Evolutionary conservation across 2,797 vertebrate genomes (phyloP).

Genomic region (Bovichtus variegatus): DNA sequence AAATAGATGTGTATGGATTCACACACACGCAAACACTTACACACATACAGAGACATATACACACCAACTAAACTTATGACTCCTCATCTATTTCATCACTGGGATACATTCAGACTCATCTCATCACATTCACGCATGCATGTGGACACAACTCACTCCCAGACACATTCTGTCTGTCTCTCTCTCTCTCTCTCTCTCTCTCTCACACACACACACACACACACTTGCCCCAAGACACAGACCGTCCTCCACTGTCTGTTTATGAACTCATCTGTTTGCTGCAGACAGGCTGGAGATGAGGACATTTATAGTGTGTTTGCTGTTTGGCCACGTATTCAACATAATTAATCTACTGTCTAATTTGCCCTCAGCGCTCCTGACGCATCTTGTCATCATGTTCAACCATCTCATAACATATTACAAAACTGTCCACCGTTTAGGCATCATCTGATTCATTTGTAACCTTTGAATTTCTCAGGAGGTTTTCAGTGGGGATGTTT

Average conservation of each 20-base stretch:
- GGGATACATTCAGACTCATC: slow-evolving; percentile 16
- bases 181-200: not conserved
- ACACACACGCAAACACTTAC: not conserved
- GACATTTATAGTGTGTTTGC: slow-evolving; percentile 67
- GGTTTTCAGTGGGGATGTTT: not conserved
- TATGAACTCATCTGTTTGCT: slow-evolving; percentile 78
- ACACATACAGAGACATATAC: slow-evolving; percentile 1
- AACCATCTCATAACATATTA: slow-evolving; percentile 49
- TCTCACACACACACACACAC: not conserved
- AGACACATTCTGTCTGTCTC: slow-evolving; percentile 2
- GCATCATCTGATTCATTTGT: slow-evolving; percentile 47
- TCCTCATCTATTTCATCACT: slow-evolving; percentile 41
- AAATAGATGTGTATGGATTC: not conserved
- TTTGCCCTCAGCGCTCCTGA: slow-evolving; percentile 58
- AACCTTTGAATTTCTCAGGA: slow-evolving; percentile 31
- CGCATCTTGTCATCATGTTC: slow-evolving; percentile 61
- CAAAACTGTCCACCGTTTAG: slow-evolving; percentile 39
- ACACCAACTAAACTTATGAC: slow-evolving; percentile 2
- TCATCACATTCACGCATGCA: slow-evolving; percentile 14
- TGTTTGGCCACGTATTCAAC: slow-evolving; percentile 47
- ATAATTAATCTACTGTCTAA: slow-evolving; percentile 76
- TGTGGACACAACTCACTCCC: slow-evolving; percentile 31
- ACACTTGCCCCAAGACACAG: slow-evolving; percentile 64
- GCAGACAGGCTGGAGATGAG: slow-evolving; percentile 68
- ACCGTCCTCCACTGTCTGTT: slow-evolving; percentile 63